Conservation (phyloP, 2,113 vertebrate species). For the Notothenia coriiceps region DNA sequence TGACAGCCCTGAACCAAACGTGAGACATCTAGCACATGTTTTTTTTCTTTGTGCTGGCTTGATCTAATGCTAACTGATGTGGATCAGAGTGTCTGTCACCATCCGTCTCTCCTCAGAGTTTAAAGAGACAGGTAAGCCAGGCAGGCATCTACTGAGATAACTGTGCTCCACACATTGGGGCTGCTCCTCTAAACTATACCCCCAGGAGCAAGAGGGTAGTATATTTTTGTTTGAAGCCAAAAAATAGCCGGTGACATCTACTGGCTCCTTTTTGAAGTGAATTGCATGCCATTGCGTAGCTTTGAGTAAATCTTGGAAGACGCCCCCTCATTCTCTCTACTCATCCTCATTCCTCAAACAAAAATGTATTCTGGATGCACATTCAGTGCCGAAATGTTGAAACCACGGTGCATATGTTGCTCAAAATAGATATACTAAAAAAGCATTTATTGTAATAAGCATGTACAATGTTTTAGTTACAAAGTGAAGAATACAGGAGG, state of each 20-base stretch:
- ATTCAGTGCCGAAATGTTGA: background rate
- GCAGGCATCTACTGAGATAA: slow-evolving; percentile 26
- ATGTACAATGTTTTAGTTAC: background rate
- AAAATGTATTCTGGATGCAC: slow-evolving; percentile 15
- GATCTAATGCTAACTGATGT: slow-evolving; percentile 59
- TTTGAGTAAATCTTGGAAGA: slow-evolving; percentile 34
- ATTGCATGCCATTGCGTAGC: slow-evolving; percentile 50
- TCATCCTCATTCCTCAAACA: background rate
- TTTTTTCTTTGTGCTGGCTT: slow-evolving; percentile 7
- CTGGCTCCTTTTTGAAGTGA: slow-evolving; percentile 46
- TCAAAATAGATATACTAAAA: background rate
- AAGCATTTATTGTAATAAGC: slow-evolving; percentile 4
- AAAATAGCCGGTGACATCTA: slow-evolving; percentile 54
- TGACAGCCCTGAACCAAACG: slow-evolving; percentile 49
- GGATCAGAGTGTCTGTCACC: slow-evolving; percentile 64
- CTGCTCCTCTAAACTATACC: slow-evolving; percentile 21
- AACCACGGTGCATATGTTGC: background rate
- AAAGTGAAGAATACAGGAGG: background rate
- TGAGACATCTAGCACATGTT: slow-evolving; percentile 28
- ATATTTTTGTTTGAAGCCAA: slow-evolving; percentile 6
- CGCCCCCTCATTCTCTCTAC: slow-evolving; percentile 3
- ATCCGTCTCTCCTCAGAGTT: slow-evolving; percentile 34
- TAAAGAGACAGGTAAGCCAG: slow-evolving; percentile 36
- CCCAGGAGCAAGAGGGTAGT: slow-evolving; percentile 10
- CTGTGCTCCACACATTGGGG: slow-evolving; percentile 11